Conservation (phyloP, 2,888 invertebrate species). For the Aphidoletes aphidimyza region DNA sequence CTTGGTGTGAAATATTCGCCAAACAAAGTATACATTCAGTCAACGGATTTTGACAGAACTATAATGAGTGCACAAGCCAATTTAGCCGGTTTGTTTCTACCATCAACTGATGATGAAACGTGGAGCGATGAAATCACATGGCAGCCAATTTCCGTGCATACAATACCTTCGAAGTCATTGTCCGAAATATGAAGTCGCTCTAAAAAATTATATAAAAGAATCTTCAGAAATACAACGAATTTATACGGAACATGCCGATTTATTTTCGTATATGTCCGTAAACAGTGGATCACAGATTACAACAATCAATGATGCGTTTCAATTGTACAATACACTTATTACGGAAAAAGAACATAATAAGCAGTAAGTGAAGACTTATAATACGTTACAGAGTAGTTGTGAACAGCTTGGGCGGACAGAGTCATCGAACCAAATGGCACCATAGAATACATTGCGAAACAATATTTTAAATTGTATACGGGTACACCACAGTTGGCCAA, state of each 20-base stretch:
- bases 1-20: constrained; percentile 69
- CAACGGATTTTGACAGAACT: constrained; percentile 90
- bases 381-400: no score
- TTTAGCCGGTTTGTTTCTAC: constrained; percentile 82
- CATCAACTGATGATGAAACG: constrained; percentile 68
- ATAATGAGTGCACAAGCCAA: constrained; percentile 87
- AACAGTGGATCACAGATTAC: not conserved
- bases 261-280: not conserved
- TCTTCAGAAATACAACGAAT: not conserved
- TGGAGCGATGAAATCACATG: constrained; percentile 74
- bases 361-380: not conserved
- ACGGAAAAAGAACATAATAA: not conserved
- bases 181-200: not conserved
- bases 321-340: not conserved
- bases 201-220: not conserved
- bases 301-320: not conserved
- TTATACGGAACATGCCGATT: not conserved
- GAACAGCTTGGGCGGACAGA: not conserved
- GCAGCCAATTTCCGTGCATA: constrained; percentile 85
- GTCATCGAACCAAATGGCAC: not conserved
- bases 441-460: not conserved
- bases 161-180: constrained; percentile 69
- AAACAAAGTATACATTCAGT: constrained; percentile 71
- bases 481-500: constrained; percentile 66
- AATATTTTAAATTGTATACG: not conserved